Percentiles rank a stretch among this genome's conserved stretches.
Evolutionary conservation across 1,140 invertebrate species (phyloP).

Genomic region (Aphaenogaster ashmeadi): DNA sequence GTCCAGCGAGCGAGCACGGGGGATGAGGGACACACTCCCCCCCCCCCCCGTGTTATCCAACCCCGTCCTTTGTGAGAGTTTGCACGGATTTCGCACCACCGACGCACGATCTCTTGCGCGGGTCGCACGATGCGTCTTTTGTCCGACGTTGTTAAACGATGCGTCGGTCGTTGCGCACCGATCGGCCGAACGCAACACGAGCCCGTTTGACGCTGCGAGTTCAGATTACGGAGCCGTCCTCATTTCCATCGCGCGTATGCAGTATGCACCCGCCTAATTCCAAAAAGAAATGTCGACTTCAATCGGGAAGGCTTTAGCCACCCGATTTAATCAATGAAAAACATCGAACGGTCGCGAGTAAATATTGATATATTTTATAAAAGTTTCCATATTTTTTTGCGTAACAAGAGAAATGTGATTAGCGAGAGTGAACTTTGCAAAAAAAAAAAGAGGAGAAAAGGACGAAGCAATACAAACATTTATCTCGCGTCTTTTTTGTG

Average conservation of each 20-base stretch:
- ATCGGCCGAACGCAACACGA: conserved; percentile 10
- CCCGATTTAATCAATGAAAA: conserved; percentile 22
- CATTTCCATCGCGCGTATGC: not conserved
- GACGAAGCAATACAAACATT: not conserved
- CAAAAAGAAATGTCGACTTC: not conserved
- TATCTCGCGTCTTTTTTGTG: not conserved
- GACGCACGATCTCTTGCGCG: conserved; percentile 42
- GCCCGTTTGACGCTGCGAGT: conserved; percentile 10
- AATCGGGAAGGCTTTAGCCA: not conserved
- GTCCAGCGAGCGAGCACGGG: not conserved
- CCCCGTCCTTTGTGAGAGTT: conserved; percentile 52
- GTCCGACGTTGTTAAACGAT: conserved; percentile 56
- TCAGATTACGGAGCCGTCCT: conserved; percentile 24
- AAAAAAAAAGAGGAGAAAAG: not conserved
- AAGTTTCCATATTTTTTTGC: not conserved
- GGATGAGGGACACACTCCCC: conserved; percentile 1
- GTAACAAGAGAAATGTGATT: not conserved
- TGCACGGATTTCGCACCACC: conserved; percentile 38
- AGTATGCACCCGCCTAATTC: not conserved
- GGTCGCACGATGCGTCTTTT: conserved; percentile 45
- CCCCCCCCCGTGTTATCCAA: conserved; percentile 45
- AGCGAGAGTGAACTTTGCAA: not conserved
- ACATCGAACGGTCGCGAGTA: not conserved
- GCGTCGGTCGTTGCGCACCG: conserved; percentile 10
- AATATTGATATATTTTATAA: conserved; percentile 35